Base-by-base conservation (phyloP, 2,797 vertebrate genomes). In the Paguma larvata region DNA sequence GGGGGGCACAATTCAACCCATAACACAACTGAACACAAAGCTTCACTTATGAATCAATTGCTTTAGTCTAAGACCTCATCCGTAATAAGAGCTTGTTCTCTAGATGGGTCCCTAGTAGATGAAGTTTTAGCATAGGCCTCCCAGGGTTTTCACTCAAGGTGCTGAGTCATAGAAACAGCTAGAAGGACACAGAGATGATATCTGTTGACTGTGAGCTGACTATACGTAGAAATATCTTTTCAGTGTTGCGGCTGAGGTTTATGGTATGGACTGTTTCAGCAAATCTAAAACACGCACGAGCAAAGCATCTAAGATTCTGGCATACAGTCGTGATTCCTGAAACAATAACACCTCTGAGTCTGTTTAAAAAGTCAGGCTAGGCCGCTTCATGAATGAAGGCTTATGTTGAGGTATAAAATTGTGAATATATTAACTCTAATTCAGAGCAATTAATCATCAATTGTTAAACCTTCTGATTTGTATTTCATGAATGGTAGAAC, bases 361-460 rank as follows among this genome's bases (percentile, higher is more conserved):
- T 59, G 4, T 23, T 15, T 18, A 79, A 90, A 82, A 94, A 19
- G 7, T 72, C 30, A 38, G 82, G 2, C 53, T 46, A 85, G 11
- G 63, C 7, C 11, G 30, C 34, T 56, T 85, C 34, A 32, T 89
- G 63, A 70, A 77, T 63, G 38, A 94, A 79, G 16, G 38, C 21
- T 23, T 85, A 80, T 83, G 63, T 0, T 44, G 32, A 68, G 6
- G 30, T 27, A 34, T 62, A 93, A 86, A 86, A 72, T 53, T 38
- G 25, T 89, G 70, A 93, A 5, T 70, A 41, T 53, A 9, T 48
- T 77, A 93, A 84, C 16, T 18, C 27, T 1, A 53, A 85, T 85
- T 85, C 30, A 94, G 38, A 97, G 82, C 85, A 91, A 86, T 38
- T 62, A 80, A 73, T 34, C n/a, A 62, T n/a, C 18, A 51, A 10